A percentile compares a stretch with the other conserved stretches of the same genome.
These are phyloP conservation scores for Aleiodes sp. DNA, from an alignment of 1,140 invertebrate species.

Conservation along the genomic window DNA sequence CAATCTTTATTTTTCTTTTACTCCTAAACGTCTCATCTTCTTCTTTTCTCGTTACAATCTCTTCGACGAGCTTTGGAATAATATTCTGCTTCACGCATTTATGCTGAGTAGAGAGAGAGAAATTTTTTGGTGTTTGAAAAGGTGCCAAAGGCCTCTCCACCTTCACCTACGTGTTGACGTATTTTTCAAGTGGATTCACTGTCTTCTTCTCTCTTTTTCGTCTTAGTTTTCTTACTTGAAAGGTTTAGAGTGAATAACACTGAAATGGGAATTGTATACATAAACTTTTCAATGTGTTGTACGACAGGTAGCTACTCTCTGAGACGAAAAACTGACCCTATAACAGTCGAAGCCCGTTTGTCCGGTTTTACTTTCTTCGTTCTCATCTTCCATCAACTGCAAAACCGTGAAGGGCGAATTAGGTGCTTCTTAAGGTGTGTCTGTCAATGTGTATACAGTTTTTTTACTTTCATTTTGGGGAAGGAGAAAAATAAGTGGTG, in stretches of 20 bases:
- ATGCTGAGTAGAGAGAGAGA: neutral
- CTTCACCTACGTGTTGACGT: conserved; percentile 5
- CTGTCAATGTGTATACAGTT: neutral
- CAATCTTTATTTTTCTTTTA: neutral
- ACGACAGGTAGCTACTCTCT: conserved; percentile 24
- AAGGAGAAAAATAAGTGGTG: neutral
- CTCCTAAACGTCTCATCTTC: neutral
- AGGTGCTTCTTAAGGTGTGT: conserved; percentile 12
- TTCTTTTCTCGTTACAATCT: conserved; percentile 4
- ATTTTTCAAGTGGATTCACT: conserved; percentile 4
- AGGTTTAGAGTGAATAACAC: neutral
- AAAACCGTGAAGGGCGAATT: conserved; percentile 17
- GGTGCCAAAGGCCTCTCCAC: neutral
- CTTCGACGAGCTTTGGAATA: neutral
- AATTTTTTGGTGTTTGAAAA: neutral
- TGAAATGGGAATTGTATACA: conserved; percentile 6
- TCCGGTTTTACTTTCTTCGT: conserved; percentile 20
- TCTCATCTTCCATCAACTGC: neutral
- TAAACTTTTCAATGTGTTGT: neutral
- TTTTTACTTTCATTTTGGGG: neutral
- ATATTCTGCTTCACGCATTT: neutral
- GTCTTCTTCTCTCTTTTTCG: neutral
- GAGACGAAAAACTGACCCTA: conserved; percentile 30
- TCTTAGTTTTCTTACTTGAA: neutral
- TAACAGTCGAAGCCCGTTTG: conserved; percentile 21